A percentile compares a stretch with the other conserved stretches of the same genome.
Evolutionary conservation across 1,140 invertebrate species (phyloP).

Genomic region (Drosophila mayri): DNA sequence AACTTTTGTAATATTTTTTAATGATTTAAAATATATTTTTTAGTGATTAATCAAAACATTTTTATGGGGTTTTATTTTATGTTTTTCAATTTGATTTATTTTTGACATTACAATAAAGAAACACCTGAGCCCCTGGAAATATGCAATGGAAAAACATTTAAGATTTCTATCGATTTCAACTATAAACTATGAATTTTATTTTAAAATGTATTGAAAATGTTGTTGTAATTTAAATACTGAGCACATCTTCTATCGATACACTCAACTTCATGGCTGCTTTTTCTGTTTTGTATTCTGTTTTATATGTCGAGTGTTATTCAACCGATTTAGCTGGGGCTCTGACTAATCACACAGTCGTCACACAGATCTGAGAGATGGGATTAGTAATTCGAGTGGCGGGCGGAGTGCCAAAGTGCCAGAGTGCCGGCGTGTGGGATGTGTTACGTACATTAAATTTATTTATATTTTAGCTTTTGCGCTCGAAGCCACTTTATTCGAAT

Average conservation of each 20-base stretch:
- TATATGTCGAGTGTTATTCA: constrained; percentile 19
- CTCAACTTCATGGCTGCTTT: neutral
- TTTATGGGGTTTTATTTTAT: too few relatives aligned
- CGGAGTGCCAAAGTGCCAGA: too few relatives aligned
- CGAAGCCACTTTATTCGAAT: constrained; percentile 9
- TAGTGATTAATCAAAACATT: neutral
- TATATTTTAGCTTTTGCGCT: constrained; percentile 10
- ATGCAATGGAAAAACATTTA: too few relatives aligned
- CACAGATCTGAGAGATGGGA: constrained; percentile 13
- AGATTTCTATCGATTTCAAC: too few relatives aligned
- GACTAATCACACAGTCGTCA: constrained; percentile 18
- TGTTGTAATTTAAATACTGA: neutral
- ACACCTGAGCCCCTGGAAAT: too few relatives aligned
- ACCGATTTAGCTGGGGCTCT: constrained; percentile 16
- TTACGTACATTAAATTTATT: constrained; percentile 4
- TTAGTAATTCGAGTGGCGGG: constrained; percentile 8
- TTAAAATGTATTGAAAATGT: neutral
- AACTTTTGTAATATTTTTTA: too few relatives aligned
- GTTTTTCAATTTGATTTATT: too few relatives aligned
- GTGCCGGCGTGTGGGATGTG: neutral
- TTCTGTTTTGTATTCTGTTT: constrained; percentile 4
- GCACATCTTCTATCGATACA: neutral
- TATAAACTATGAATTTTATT: neutral
- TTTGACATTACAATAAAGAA: too few relatives aligned
- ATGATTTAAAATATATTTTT: neutral